Conservation (phyloP, 2,797 vertebrate species). For the Cossypha niveicapilla region DNA sequence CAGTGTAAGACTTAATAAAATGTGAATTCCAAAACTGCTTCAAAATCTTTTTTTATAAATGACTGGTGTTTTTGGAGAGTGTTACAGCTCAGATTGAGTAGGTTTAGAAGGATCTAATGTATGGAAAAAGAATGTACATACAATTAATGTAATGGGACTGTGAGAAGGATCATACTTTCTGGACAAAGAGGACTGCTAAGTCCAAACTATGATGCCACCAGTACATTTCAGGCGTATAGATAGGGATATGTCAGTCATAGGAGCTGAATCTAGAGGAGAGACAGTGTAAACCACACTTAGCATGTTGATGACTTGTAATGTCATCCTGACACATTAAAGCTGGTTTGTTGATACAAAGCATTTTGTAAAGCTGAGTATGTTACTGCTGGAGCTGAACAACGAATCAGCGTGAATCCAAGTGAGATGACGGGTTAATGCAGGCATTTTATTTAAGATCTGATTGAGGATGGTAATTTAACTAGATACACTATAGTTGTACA, state of each 20-base stretch:
- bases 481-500: accelerated
- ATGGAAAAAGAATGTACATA: neutral
- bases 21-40: neutral
- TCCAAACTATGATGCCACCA: neutral
- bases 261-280: neutral
- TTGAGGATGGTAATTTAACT: neutral
- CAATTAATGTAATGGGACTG: neutral
- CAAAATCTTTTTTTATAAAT: neutral
- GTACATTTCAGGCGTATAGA: neutral
- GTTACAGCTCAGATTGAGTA: neutral
- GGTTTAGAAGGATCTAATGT: neutral
- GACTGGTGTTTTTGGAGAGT: neutral
- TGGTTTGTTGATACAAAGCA: neutral
- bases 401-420: neutral
- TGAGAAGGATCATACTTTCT: neutral
- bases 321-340: neutral
- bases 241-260: neutral
- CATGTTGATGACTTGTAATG: neutral
- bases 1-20: neutral
- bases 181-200: neutral
- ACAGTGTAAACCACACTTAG: neutral
- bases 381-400: neutral
- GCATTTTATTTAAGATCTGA: neutral
- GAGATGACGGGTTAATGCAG: neutral
- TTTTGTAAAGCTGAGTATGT: neutral